Evolutionary conservation across 2,888 invertebrate species (phyloP).

Genomic region (Falcaria lacertinaria): DNA sequence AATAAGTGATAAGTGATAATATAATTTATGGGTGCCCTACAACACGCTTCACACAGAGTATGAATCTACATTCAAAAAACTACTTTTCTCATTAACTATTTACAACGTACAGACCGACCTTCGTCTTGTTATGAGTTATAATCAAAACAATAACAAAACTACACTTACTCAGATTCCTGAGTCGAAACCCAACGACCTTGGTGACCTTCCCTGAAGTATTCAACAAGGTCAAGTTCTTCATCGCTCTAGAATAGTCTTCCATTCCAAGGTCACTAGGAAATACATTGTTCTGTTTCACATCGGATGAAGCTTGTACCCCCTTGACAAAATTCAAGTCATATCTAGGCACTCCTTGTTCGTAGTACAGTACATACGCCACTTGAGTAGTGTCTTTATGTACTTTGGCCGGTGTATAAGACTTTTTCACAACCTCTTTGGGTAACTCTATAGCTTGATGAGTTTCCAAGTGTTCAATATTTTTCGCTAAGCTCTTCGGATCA

Average conservation of each 20-base stretch:
- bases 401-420: constrained; percentile 36
- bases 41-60: no score
- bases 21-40: no score
- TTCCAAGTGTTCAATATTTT: constrained; percentile 40
- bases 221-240: constrained; percentile 59
- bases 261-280: constrained; percentile 62
- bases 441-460: constrained; percentile 46
- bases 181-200: constrained; percentile 63
- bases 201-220: constrained; percentile 61
- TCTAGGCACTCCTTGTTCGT: constrained; percentile 60
- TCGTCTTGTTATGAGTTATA: no score
- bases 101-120: no score
- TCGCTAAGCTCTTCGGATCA: constrained; percentile 36
- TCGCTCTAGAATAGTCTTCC: constrained; percentile 48
- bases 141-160: neutral
- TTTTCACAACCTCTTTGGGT: constrained; percentile 56
- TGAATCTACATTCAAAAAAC: no score
- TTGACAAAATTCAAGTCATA: constrained; percentile 39
- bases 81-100: no score
- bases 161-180: constrained; percentile 67
- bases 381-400: constrained; percentile 47
- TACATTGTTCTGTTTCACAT: constrained; percentile 53
- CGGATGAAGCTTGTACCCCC: constrained; percentile 46
- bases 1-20: no score
- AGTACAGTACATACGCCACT: constrained; percentile 68